Evolutionary conservation across 2,797 vertebrate species (phyloP).

Genomic region (Hafferia zeledoni): DNA sequence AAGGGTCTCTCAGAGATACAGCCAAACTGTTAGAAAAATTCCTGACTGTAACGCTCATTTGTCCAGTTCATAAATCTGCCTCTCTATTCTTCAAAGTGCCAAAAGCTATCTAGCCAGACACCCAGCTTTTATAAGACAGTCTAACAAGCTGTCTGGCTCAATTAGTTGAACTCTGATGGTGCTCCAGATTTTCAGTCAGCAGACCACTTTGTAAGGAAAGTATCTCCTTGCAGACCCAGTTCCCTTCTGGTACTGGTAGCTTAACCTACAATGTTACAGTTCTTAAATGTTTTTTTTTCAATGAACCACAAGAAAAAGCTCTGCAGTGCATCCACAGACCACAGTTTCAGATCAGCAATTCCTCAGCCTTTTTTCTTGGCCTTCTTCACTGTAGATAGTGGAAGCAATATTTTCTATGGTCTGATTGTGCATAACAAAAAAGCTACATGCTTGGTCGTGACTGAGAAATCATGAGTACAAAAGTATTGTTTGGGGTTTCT

Average conservation of each 20-base stretch:
- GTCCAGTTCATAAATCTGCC: conserved; percentile 63
- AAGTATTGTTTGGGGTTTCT: conserved; percentile 1
- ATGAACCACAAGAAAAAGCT: conserved; percentile 37
- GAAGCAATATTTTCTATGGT: background rate
- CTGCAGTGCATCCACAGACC: background rate
- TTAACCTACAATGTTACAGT: background rate
- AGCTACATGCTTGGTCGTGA: background rate
- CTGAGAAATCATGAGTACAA: background rate
- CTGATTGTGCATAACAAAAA: background rate
- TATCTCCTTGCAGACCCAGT: background rate
- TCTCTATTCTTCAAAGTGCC: conserved; percentile 45
- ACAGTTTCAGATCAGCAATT: background rate
- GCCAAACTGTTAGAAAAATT: conserved; percentile 44
- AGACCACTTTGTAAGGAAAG: conserved; percentile 57
- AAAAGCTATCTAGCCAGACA: conserved; percentile 66
- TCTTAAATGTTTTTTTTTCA: background rate
- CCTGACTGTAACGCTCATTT: background rate
- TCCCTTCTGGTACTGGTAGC: conserved; percentile 7
- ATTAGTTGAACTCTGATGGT: conserved; percentile 54
- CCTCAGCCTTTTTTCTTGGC: background rate
- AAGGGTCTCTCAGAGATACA: conserved; percentile 19
- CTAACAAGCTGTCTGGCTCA: conserved; percentile 65
- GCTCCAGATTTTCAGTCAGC: conserved; percentile 55
- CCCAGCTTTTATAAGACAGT: conserved; percentile 61
- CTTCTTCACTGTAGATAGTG: background rate